A percentile compares a stretch with the other conserved stretches of the same genome.
Conservation (phyloP, 92 coral and sea anemone genomes). For the Paragorgia papillata region DNA sequence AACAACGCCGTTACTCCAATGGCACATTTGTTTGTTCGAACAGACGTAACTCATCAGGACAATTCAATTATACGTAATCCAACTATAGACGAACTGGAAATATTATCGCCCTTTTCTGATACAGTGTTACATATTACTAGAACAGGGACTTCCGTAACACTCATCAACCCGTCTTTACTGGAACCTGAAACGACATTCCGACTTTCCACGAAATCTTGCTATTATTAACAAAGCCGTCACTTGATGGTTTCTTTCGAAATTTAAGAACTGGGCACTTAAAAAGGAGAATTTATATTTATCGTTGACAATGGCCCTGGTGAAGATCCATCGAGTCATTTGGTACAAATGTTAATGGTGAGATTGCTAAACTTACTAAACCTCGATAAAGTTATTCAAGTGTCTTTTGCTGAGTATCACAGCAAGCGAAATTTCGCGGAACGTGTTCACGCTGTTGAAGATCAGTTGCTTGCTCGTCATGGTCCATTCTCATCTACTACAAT, state of each 20-base stretch:
- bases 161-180: constrained; percentile 15
- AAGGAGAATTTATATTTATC: constrained; percentile 23
- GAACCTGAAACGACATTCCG: constrained; percentile 39
- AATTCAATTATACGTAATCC: constrained; percentile 11
- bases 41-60: constrained; percentile 11
- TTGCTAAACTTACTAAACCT: constrained; percentile 18
- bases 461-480: too few species aligned
- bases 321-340: constrained; percentile 1
- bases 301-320: constrained; percentile 33
- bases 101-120: background rate
- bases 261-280: background rate
- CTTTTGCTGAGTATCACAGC: too few species aligned
- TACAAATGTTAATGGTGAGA: constrained; percentile 18
- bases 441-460: constrained; percentile 20
- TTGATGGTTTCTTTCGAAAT: constrained; percentile 25
- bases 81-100: background rate
- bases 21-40: constrained; percentile 41
- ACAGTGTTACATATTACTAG: constrained; percentile 28
- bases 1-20: constrained; percentile 59
- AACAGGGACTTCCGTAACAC: constrained; percentile 14
- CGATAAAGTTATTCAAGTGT: background rate
- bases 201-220: constrained; percentile 29
- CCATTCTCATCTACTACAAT: background rate
- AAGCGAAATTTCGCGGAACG: constrained; percentile 37
- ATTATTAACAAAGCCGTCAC: constrained; percentile 29